Percentiles rank a stretch among this genome's conserved stretches.
Conservation (phyloP, 2,888 invertebrate species). For the Orthosia incerta region DNA sequence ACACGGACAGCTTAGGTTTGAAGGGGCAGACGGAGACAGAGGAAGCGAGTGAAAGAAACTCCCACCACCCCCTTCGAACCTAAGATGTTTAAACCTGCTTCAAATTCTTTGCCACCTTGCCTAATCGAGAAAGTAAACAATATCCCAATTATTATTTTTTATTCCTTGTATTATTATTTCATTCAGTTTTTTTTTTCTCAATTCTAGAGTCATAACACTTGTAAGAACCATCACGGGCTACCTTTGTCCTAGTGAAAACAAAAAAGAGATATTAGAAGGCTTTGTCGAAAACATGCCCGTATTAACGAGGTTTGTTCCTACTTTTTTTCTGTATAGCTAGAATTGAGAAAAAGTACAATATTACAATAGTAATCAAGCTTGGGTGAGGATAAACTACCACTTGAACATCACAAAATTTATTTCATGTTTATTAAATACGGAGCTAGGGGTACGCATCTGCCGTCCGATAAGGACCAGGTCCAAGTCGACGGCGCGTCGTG, state of each 20-base stretch:
- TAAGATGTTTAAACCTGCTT: neutral
- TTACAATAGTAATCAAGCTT: no score
- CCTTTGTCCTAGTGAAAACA: conserved; percentile 70
- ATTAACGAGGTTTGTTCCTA: conserved; percentile 80
- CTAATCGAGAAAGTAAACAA: neutral
- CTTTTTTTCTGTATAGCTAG: conserved; percentile 72
- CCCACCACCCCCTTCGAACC: neutral
- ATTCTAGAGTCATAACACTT: conserved; percentile 81
- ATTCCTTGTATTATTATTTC: conserved; percentile 22
- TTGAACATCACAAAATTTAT: no score
- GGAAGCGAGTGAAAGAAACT: neutral
- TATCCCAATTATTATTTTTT: neutral
- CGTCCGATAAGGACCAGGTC: no score
- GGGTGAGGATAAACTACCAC: no score
- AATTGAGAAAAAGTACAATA: conserved; percentile 77
- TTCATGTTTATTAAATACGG: no score
- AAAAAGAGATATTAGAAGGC: conserved; percentile 78
- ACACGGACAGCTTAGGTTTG: neutral
- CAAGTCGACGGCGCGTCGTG: no score
- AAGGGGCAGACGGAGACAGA: neutral
- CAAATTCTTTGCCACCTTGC: neutral
- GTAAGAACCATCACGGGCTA: conserved; percentile 71
- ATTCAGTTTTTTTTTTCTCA: conserved; percentile 76
- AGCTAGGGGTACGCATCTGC: no score
- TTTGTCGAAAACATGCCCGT: conserved; percentile 77